These are phyloP conservation scores for Threskiornis aethiopicus DNA, from an alignment of 2,797 vertebrate genomes.

Conservation along the genomic window DNA sequence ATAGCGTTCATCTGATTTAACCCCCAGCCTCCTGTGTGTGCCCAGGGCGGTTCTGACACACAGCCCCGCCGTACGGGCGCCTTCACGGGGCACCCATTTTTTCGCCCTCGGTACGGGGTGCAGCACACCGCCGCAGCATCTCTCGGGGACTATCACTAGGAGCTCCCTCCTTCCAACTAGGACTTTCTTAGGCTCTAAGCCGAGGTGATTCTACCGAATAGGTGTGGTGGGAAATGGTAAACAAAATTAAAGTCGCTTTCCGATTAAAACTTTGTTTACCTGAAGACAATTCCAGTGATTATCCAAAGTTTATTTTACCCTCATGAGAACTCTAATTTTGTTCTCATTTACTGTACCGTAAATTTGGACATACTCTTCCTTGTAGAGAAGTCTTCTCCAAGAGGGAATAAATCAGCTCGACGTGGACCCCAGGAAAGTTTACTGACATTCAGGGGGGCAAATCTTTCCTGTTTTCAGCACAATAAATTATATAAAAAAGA, in stretches of 20 bases:
- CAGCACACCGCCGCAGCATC: rapidly evolving
- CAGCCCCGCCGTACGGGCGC: rapidly evolving
- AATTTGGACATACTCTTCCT: not conserved
- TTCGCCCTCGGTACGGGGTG: rapidly evolving
- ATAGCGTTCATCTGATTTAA: rapidly evolving
- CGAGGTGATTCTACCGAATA: rapidly evolving
- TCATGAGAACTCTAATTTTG: not conserved
- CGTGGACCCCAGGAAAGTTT: not conserved
- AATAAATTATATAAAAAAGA: not conserved
- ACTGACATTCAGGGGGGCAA: not conserved
- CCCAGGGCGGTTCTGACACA: rapidly evolving
- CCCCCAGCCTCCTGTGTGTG: rapidly evolving
- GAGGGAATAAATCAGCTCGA: not conserved
- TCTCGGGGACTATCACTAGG: rapidly evolving
- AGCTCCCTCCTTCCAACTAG: not conserved
- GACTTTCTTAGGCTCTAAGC: not conserved
- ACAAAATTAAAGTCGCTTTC: not conserved
- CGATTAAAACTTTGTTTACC: not conserved
- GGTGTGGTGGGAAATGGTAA: not conserved
- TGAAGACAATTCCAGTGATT: not conserved
- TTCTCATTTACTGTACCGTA: not conserved
- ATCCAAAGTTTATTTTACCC: not conserved
- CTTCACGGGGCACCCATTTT: rapidly evolving
- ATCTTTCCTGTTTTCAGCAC: not conserved
- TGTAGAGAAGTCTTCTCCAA: not conserved